A percentile compares a stretch with the other conserved stretches of the same genome.
Evolutionary conservation across 2,113 vertebrate species (phyloP).

Genomic region (Pangasianodon gigas): DNA sequence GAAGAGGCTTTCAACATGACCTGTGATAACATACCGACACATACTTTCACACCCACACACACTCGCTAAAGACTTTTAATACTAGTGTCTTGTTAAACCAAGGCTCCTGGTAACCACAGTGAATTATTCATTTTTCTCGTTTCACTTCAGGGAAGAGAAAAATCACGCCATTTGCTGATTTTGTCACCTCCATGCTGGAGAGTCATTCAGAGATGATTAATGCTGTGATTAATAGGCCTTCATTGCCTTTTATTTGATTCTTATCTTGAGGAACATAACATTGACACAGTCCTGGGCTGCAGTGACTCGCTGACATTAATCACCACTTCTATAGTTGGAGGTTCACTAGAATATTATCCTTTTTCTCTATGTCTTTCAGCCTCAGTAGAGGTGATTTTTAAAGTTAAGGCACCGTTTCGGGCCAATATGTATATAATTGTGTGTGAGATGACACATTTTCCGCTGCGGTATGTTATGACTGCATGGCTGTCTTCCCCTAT

Average conservation of each 20-base stretch:
- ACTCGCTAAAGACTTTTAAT: constrained; percentile 1
- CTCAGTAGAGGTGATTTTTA: not conserved
- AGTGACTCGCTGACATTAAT: constrained; percentile 29
- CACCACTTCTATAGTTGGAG: not conserved
- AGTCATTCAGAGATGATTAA: constrained; percentile 44
- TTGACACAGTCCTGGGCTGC: constrained; percentile 32
- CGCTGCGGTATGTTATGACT: not conserved
- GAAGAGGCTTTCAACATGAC: constrained; percentile 50
- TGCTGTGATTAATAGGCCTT: constrained; percentile 41
- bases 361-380: not conserved
- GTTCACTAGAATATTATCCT: not conserved
- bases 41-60: constrained; percentile 21
- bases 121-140: constrained; percentile 35
- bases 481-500: not conserved
- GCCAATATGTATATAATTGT: not conserved
- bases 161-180: constrained; percentile 27
- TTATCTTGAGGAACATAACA: constrained; percentile 31
- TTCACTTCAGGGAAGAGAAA: constrained; percentile 30
- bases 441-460: too few species aligned
- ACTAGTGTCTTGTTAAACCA: not conserved
- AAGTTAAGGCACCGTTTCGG: not conserved
- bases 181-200: constrained; percentile 28
- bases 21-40: constrained; percentile 21
- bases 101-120: not conserved
- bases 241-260: constrained; percentile 28